Conservation (phyloP, 2,888 invertebrate genomes). For the Pimpla rufipes region DNA sequence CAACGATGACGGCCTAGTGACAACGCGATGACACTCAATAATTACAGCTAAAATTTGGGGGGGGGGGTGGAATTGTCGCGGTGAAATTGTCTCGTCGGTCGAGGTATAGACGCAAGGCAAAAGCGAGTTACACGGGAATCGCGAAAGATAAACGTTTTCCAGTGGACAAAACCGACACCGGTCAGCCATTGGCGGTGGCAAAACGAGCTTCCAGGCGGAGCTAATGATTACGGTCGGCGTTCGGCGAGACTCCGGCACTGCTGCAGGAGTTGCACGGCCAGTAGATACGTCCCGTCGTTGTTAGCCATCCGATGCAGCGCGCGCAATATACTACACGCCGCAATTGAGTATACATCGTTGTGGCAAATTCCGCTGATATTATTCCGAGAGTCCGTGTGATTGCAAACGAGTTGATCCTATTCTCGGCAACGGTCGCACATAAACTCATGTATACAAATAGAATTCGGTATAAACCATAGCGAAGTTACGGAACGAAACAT, state of each 20-base stretch:
- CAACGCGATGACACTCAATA: neutral
- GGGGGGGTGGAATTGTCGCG: conserved; percentile 3
- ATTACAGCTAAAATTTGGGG: conserved; percentile 4
- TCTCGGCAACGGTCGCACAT: neutral
- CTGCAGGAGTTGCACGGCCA: neutral
- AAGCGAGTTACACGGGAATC: conserved; percentile 32
- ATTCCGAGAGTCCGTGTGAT: conserved; percentile 27
- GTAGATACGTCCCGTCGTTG: conserved; percentile 14
- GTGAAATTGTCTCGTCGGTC: conserved; percentile 15
- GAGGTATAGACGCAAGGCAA: conserved; percentile 1
- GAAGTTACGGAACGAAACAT: neutral
- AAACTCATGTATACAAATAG: conserved; percentile 35
- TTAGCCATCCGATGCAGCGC: conserved; percentile 18
- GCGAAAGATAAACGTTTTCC: conserved; percentile 44
- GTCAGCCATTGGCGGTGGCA: conserved; percentile 21
- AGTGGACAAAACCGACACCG: conserved; percentile 41
- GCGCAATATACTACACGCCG: neutral
- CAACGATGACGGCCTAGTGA: neutral
- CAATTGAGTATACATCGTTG: neutral
- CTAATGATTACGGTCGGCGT: conserved; percentile 44
- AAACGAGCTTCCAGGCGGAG: conserved; percentile 8
- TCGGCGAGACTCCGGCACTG: conserved; percentile 6
- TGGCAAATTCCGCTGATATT: conserved; percentile 33
- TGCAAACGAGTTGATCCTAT: conserved; percentile 45
- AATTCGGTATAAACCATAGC: neutral